phyloP scores from a whole-genome alignment of 2,797 vertebrate genomes.

The Otus scops region DNA sequence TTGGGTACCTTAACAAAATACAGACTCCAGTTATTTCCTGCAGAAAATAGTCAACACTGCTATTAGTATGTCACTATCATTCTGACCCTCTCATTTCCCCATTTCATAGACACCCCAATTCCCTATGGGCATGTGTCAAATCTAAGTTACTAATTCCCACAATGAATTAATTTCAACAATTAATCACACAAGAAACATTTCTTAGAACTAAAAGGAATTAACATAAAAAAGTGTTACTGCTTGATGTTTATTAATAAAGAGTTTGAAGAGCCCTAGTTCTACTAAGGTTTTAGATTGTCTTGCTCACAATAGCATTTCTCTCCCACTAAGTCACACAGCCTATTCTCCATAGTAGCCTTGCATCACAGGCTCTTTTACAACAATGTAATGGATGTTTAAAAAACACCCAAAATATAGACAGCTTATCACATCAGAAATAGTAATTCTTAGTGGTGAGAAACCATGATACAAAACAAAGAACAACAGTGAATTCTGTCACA shows the following conservation, averaged over 20 bases:
- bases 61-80: background rate
- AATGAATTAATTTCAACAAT: background rate
- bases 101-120: background rate
- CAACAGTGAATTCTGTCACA: background rate
- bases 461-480: background rate
- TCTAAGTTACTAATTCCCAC: background rate
- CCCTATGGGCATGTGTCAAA: accelerated
- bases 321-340: background rate
- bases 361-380: background rate
- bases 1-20: background rate
- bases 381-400: background rate
- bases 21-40: background rate
- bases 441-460: background rate
- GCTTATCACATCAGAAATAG: background rate
- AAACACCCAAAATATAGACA: background rate
- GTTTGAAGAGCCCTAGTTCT: background rate
- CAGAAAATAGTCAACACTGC: background rate
- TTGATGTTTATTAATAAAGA: background rate
- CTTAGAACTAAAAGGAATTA: background rate
- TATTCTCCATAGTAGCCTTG: background rate
- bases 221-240: background rate
- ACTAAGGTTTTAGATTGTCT: background rate
- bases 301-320: background rate
- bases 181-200: background rate
- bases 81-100: background rate